Conservation (phyloP, 2,113 vertebrate species). For the Nyctereutes procyonoides region DNA sequence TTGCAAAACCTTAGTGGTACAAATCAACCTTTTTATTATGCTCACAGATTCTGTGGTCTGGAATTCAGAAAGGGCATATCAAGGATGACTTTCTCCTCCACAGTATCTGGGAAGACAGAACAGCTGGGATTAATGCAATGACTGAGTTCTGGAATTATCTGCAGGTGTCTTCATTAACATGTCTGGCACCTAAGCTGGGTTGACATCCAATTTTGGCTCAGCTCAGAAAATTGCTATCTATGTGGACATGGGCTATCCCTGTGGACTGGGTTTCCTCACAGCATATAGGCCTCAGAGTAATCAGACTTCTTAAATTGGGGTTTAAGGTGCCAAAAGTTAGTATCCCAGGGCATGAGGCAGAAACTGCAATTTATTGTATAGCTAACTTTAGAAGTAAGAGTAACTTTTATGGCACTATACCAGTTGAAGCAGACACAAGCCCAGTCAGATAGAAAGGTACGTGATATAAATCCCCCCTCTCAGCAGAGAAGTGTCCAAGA, state of each 20-base stretch:
- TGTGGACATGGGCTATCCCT: background rate
- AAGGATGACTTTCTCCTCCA: background rate
- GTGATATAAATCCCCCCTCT: background rate
- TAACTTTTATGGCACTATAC: background rate
- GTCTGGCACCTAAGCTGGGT: background rate
- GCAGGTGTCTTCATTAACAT: background rate
- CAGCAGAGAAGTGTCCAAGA: background rate
- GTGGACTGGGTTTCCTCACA: background rate
- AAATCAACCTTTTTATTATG: background rate
- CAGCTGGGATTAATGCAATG: background rate
- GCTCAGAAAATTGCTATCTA: background rate
- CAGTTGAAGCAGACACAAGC: background rate
- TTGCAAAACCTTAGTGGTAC: background rate
- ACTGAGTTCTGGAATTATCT: background rate
- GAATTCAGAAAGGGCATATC: background rate
- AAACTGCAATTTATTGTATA: background rate
- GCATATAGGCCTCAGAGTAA: background rate
- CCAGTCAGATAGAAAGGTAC: background rate
- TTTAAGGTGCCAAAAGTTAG: background rate
- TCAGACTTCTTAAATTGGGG: background rate
- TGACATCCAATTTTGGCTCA: constrained; percentile 11
- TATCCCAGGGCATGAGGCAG: background rate
- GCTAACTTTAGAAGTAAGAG: background rate
- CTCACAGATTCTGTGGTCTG: background rate
- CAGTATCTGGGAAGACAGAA: background rate